Conservation (phyloP, 1,140 invertebrate genomes). For the Batillaria attramentaria region DNA sequence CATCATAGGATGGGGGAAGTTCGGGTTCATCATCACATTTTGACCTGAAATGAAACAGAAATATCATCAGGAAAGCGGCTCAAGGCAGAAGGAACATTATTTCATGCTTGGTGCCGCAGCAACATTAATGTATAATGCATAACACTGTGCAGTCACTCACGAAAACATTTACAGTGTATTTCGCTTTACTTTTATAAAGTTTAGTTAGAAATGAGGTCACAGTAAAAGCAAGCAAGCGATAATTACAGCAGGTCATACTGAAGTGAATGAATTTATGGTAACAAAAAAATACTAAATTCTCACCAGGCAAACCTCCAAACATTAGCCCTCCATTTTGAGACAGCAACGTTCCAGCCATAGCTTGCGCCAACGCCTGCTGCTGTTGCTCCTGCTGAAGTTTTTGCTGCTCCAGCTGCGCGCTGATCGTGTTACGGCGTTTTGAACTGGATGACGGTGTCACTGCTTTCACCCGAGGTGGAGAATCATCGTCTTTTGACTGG, state of each 20-base stretch:
- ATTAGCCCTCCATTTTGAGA: conserved; percentile 23
- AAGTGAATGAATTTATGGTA: too few relatives aligned
- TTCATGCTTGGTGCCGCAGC: too few relatives aligned
- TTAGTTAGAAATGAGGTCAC: too few relatives aligned
- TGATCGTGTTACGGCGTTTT: conserved; percentile 55
- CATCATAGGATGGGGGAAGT: conserved; percentile 27
- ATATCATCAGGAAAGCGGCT: background rate
- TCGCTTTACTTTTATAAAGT: too few relatives aligned
- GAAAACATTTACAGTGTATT: too few relatives aligned
- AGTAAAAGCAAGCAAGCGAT: too few relatives aligned
- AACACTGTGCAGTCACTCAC: too few relatives aligned
- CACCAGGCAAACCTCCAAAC: background rate
- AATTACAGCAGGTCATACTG: too few relatives aligned
- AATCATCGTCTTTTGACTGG: conserved; percentile 25
- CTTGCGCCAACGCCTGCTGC: conserved; percentile 29
- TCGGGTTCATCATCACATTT: conserved; percentile 48
- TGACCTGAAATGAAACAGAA: conserved; percentile 21
- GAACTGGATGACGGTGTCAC: conserved; percentile 30
- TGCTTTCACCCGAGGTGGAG: background rate
- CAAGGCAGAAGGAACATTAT: too few relatives aligned
- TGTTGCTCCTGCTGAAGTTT: conserved; percentile 46
- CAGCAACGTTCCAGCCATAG: conserved; percentile 19
- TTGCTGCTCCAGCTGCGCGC: conserved; percentile 53
- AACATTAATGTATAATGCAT: too few relatives aligned
- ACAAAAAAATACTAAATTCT: too few relatives aligned